Evolutionary conservation across 1,140 invertebrate species (phyloP).

Genomic region (Brachionus rubens): DNA sequence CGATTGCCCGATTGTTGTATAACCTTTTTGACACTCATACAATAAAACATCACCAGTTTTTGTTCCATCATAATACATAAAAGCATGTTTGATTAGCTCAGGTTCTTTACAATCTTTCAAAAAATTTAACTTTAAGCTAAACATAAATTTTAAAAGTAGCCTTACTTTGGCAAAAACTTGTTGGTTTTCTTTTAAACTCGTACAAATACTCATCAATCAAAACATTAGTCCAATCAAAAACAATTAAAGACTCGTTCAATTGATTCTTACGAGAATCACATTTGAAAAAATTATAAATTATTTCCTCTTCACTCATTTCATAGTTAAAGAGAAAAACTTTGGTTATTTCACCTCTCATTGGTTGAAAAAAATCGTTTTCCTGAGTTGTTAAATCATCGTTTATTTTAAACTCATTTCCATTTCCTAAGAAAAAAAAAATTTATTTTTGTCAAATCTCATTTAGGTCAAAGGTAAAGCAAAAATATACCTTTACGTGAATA

Average conservation of each 20-base stretch:
- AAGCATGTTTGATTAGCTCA: neutral
- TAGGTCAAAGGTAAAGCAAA: no score
- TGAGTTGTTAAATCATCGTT: neutral
- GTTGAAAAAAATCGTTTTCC: conserved; percentile 1
- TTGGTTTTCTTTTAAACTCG: neutral
- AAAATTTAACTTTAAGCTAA: neutral
- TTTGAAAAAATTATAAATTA: conserved; percentile 18
- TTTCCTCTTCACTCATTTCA: neutral
- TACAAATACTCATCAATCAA: conserved; percentile 7
- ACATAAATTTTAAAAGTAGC: neutral
- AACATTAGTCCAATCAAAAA: conserved; percentile 28
- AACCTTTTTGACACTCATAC: conserved; percentile 21
- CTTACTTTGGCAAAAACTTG: conserved; percentile 26
- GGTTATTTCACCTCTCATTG: conserved; percentile 43
- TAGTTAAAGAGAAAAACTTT: conserved; percentile 13
- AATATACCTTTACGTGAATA: no score
- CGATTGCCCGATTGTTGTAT: neutral
- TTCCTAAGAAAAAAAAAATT: neutral
- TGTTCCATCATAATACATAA: conserved; percentile 24
- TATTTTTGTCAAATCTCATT: no score
- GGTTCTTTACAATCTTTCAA: conserved; percentile 20
- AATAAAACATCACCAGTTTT: neutral
- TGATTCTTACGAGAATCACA: neutral
- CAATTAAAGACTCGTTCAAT: neutral
- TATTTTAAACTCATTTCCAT: neutral